Evolutionary conservation across 2,888 invertebrate species (phyloP), one percentile per base, ranked within the genome.

Genomic region (Pyralis farinalis): DNA sequence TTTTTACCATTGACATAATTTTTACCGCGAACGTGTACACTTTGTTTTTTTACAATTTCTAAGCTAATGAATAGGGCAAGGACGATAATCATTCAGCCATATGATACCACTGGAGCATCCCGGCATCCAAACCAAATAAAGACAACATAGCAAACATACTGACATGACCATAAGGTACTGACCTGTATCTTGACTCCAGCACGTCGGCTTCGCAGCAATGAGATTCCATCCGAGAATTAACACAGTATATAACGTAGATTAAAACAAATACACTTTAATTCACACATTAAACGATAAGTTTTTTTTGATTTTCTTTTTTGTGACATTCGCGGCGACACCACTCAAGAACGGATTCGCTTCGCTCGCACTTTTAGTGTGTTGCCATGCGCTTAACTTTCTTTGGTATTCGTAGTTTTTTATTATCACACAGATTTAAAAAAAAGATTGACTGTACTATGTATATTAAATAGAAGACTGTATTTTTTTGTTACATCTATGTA

Each of bases 41-140:
- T 16, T 16, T 16, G 5, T 25, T 25, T 35, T 27, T 35, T 21
- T 37, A 30, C 21, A 21, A n/a, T 37, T 30, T 1, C 20, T 10
- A 37, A 30, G 29, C 22, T 37, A 16, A 27, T 30, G 7, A 30
- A 9, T 21, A 30, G 4, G 22, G 5, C 44, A 50, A 55, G 50
- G 47, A 47, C 43, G 39, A 47, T 43, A 46, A 53, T 53, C 62
- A 66, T 61, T 63, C 60, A 57, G 75, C 71, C 55, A 79, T 62
- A 61, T 64, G 79, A 80, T 68, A 79, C 75, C 71, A 53, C 72
- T 71, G 68, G 62, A 76, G 44, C 54, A 59, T 64, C 72, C 71
- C 66, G 73, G 74, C 63, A 58, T 60, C 86, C 80, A 84, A 86
- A 83, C 86, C 80, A 84, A 86, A 83, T 86, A 82, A 76, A 86